Conservation (phyloP, 1,140 invertebrate genomes). For the Zophobas morio region DNA sequence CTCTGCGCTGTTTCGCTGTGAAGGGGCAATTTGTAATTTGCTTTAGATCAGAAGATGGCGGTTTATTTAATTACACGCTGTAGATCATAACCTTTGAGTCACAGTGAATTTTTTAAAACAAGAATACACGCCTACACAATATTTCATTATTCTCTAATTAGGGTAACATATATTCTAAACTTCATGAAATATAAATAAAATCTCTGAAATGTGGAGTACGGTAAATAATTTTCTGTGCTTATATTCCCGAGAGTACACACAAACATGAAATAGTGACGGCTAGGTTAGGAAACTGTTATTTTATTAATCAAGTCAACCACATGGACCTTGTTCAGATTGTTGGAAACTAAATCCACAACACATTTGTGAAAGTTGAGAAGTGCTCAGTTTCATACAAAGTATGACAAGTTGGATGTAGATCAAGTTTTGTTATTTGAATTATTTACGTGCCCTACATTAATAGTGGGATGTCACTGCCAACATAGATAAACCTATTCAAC, state of each 20-base stretch:
- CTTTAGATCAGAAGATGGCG: slow-evolving; percentile 40
- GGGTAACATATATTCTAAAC: too few species aligned
- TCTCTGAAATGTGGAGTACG: neutral
- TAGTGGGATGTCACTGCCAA: too few species aligned
- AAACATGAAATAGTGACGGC: slow-evolving; percentile 29
- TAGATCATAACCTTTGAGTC: slow-evolving; percentile 19
- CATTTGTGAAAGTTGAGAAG: slow-evolving; percentile 17
- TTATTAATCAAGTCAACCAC: slow-evolving; percentile 39
- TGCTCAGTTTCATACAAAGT: slow-evolving; percentile 13
- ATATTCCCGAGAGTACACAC: slow-evolving; percentile 33
- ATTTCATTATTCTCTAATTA: too few species aligned
- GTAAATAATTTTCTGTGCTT: slow-evolving; percentile 20
- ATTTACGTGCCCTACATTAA: too few species aligned
- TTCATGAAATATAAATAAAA: slow-evolving; percentile 7
- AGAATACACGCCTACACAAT: too few species aligned
- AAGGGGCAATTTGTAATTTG: slow-evolving; percentile 51
- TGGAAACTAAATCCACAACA: slow-evolving; percentile 37
- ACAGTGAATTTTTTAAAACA: slow-evolving; percentile 4
- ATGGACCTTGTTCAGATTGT: slow-evolving; percentile 25
- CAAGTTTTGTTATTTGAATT: slow-evolving; percentile 3
- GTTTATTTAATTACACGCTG: slow-evolving; percentile 49
- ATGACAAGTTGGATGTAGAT: slow-evolving; percentile 29
- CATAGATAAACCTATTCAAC: too few species aligned
- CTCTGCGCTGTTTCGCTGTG: slow-evolving; percentile 28
- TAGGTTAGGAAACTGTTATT: slow-evolving; percentile 32